These are phyloP conservation scores for Labia minor DNA, from an alignment of 2,888 invertebrate genomes.

Conservation along the genomic window DNA sequence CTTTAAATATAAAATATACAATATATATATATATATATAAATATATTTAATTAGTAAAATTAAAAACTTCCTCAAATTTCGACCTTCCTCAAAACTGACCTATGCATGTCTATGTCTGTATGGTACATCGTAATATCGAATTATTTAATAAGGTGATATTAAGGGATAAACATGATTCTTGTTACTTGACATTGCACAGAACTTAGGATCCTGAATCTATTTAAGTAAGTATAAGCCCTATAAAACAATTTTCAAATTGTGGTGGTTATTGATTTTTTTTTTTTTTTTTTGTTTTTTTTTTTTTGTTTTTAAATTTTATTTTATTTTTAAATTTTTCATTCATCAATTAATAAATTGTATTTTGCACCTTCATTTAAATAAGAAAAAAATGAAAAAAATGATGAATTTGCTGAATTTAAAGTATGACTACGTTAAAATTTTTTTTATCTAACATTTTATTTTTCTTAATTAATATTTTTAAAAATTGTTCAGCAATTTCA, in stretches of 20 bases:
- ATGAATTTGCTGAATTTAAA: too few relatives aligned
- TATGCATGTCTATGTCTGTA: constrained; percentile 13
- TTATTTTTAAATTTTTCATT: background rate
- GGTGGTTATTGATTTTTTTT: background rate
- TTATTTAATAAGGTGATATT: constrained; percentile 5
- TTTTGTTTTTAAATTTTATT: background rate
- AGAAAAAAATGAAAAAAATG: too few relatives aligned
- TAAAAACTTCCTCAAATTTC: background rate
- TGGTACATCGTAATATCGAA: constrained; percentile 13
- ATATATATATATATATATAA: background rate
- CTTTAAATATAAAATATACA: background rate
- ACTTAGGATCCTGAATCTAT: background rate
- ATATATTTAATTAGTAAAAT: background rate
- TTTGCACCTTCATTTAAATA: background rate
- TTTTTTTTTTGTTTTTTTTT: background rate
- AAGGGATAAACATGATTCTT: constrained; percentile 7
- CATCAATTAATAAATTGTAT: constrained; percentile 13
- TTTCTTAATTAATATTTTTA: too few relatives aligned
- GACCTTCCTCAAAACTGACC: constrained; percentile 13
- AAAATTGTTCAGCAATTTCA: background rate
- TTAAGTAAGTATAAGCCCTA: constrained; percentile 1
- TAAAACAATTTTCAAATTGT: background rate
- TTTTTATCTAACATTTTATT: too few relatives aligned
- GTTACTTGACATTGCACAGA: constrained; percentile 13
- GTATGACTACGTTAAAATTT: too few relatives aligned